These are phyloP conservation scores for Malthinus seriepunctatus DNA, from an alignment of 2,888 invertebrate species.

Conservation along the genomic window DNA sequence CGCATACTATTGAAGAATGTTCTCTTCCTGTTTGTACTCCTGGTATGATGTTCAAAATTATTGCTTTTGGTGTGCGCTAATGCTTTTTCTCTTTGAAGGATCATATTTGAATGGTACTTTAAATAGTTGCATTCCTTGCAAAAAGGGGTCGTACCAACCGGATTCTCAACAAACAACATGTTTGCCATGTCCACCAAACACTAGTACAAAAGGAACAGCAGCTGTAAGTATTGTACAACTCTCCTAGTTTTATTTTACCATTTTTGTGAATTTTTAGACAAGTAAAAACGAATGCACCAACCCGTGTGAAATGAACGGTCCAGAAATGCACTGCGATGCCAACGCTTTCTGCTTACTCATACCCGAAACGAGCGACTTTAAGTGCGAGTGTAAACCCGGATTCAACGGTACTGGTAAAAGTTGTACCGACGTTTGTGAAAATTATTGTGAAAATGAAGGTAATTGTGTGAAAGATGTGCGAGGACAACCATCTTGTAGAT, in stretches of 20 bases:
- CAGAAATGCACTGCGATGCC: conserved; percentile 82
- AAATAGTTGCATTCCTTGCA: conserved; percentile 85
- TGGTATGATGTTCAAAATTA: conserved; percentile 51
- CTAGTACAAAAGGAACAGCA: conserved; percentile 81
- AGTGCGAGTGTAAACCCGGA: conserved; percentile 92
- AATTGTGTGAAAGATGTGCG: conserved; percentile 81
- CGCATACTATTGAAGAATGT: conserved; percentile 86
- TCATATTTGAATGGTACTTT: conserved; percentile 84
- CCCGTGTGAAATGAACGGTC: conserved; percentile 83
- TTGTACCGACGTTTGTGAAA: conserved; percentile 82
- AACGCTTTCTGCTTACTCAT: conserved; percentile 87
- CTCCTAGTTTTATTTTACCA: neutral
- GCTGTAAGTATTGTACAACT: conserved; percentile 64
- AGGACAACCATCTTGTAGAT: conserved; percentile 85
- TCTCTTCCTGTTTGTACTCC: conserved; percentile 86
- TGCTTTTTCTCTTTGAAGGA: conserved; percentile 55
- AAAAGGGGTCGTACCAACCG: conserved; percentile 88
- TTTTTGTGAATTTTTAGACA: conserved; percentile 58
- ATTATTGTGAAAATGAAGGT: conserved; percentile 89
- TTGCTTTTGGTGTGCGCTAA: neutral
- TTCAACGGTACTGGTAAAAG: conserved; percentile 86
- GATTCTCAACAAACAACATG: conserved; percentile 87
- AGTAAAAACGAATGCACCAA: conserved; percentile 85
- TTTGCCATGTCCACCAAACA: conserved; percentile 85
- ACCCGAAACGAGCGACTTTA: conserved; percentile 81